Evolutionary conservation across 2,797 vertebrate genomes (phyloP), one percentile per base, ranked within the genome.

Genomic region (Odontamblyopus rebecca): DNA sequence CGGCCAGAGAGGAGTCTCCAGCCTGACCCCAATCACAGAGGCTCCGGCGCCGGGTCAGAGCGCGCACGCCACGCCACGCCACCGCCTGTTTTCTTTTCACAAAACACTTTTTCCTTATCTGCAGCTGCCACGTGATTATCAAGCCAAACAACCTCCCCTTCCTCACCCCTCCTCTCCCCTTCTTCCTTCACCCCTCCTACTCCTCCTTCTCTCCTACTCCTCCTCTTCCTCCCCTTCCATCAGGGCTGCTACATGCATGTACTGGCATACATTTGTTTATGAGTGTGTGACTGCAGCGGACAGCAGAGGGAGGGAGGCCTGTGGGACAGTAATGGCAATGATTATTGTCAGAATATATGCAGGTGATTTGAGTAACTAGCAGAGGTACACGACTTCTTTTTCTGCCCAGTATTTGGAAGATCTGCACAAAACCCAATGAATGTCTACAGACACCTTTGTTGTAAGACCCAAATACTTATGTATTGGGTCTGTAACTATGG

Each of bases 1-100:
- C 93, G 94, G 95, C 93, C 95, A 95, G 94, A 95, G 95, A 96
- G 92, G 96, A 96, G 95, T 94, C 93, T 95, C 93, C 90, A 81
- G 84, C 82, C 88, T 92, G 95, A 96, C 95, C 96, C 94, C 96
- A 96, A 96, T 96, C 96, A 95, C 92, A 84, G 85, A 91, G 93
- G 90, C 92, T 90, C 84, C 90, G 86, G 94, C 79, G 90, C 72
- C 48, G 67, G 92, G 91, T 87, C 91, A 82, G 75, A 38, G 35
- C 35, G 35, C 6, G 35, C 35, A 38, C 35, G 8, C 35, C 35
- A 38, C 35, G 65, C 65, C 66, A 82, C 71, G 79, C 77, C 75
- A 86, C 88, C 83, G 86, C 82, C 71, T 91, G 91, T 92, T 93
- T 91, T 92, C 90, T 91, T 92, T 90, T 81, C 88, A 83, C 88